Base-by-base conservation (phyloP, 1,140 invertebrate genomes). In the Drosophila truncata region DNA sequence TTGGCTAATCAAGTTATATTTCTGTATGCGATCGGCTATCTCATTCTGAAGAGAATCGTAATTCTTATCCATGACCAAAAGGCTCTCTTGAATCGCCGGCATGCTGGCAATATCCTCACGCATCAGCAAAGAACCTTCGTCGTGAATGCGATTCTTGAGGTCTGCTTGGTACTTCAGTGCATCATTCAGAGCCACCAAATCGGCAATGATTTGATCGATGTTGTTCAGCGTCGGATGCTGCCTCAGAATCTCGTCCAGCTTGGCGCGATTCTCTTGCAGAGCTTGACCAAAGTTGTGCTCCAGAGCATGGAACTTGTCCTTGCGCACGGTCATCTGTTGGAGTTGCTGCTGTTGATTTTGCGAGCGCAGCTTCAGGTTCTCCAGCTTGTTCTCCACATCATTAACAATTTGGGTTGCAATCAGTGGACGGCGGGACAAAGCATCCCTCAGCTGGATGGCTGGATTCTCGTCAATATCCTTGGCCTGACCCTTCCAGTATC, bases 71-170 rank as follows among this genome's bases (percentile, higher is more conserved):
- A 97, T 94, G 0, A 95, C 94, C 3, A 96, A 94, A 1, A 98
- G 86, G 39, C 95, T 95, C 64, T 96, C 96, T 93, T 98, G 97
- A 62, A 98, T 96, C 4, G 95, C 95, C 5, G 95, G 95, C 91
- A 96, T 95, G 76, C 96, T 96, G 29, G 95, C 95, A 73, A 97
- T 95, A 93, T 98, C 97, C 93, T 97, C 95, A 79, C 96, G 95
- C 94, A 97, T 96, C 39, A 98, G 92, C 55, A 95, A 94, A 20
- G 96, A 93, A 2, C 96, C 97, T 93, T 97, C 95, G 79, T 95
- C 94, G 37, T 95, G 94, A 2, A 97, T 93, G 52, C 94, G 93
- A 49, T 95, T 93, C 84, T 95, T 96, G 0, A 94, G 76, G 18
- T 92, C 88, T 9, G 93, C 91, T 27, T 93, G 92, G 20, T 93